These are phyloP conservation scores for Patella ulyssiponensis DNA, from an alignment of 2,888 invertebrate species.

Conservation along the genomic window DNA sequence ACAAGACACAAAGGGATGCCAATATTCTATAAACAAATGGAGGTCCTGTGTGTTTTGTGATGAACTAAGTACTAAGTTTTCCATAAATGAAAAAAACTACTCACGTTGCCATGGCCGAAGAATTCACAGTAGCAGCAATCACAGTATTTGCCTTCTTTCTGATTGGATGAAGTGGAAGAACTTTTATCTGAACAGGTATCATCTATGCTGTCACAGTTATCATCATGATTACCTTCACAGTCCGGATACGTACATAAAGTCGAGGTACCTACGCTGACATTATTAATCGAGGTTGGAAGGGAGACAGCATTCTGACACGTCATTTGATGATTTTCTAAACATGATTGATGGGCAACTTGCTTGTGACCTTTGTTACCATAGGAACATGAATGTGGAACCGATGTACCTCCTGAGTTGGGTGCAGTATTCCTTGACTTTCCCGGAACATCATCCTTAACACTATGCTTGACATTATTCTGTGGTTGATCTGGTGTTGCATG, in stretches of 20 bases:
- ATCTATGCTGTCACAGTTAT: conserved; percentile 69
- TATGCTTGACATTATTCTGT: conserved; percentile 1
- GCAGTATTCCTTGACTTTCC: neutral
- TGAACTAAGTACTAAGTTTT: neutral
- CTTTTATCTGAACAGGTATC: conserved; percentile 74
- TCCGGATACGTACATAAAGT: conserved; percentile 63
- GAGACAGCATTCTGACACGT: conserved; percentile 47
- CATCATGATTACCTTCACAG: conserved; percentile 65
- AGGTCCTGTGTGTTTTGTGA: neutral
- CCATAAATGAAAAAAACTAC: conserved; percentile 33
- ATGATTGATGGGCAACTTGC: conserved; percentile 15
- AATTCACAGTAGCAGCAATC: conserved; percentile 87
- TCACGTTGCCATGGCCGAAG: conserved; percentile 81
- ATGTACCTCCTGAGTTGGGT: conserved; percentile 3
- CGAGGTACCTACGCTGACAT: conserved; percentile 63
- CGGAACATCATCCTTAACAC: neutral
- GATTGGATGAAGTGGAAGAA: conserved; percentile 73
- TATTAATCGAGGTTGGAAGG: conserved; percentile 57
- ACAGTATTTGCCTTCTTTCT: conserved; percentile 76
- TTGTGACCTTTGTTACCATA: conserved; percentile 39
- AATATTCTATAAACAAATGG: too few species aligned
- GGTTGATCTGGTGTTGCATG: neutral
- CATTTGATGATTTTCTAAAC: conserved; percentile 26
- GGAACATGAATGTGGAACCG: conserved; percentile 26
- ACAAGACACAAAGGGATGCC: too few species aligned